phyloP scores from a whole-genome alignment of 2,888 invertebrate genomes.

The Protodeltote pygarga region DNA sequence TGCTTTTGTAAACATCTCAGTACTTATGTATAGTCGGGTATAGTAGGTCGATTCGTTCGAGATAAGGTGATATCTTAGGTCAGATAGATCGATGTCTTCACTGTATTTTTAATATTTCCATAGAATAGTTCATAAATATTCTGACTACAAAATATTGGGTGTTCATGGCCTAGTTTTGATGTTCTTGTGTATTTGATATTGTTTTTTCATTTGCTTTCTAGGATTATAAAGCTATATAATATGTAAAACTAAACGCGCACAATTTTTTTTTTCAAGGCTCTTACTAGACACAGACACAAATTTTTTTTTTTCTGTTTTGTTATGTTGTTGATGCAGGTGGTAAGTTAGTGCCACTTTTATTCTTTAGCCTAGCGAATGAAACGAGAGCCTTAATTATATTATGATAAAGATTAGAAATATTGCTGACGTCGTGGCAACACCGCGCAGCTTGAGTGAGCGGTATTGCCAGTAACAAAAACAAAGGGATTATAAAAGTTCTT shows the following conservation, averaged over 20 bases:
- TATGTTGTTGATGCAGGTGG: too few species aligned
- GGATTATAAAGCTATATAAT: background rate
- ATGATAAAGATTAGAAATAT: too few species aligned
- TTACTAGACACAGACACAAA: too few species aligned
- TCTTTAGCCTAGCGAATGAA: too few species aligned
- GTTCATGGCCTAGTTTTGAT: conserved; percentile 52
- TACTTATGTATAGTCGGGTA: conserved; percentile 73
- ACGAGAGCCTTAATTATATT: too few species aligned
- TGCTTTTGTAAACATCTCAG: conserved; percentile 72
- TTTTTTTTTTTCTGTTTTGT: too few species aligned
- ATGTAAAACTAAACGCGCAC: conserved; percentile 51
- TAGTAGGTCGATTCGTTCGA: conserved; percentile 63
- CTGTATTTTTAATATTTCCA: conserved; percentile 79
- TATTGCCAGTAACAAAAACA: too few species aligned
- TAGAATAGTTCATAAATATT: conserved; percentile 65
- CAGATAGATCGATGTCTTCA: conserved; percentile 82
- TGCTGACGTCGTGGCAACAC: too few species aligned
- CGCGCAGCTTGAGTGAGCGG: too few species aligned
- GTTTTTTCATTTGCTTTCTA: background rate
- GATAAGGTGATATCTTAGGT: conserved; percentile 73
- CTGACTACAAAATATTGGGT: conserved; percentile 32
- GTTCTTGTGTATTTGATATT: conserved; percentile 26
- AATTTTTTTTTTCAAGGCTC: conserved; percentile 47
- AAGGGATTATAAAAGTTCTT: too few species aligned
- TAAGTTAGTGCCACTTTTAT: too few species aligned